Percentiles rank a stretch among this genome's conserved stretches.
phyloP scores from a whole-genome alignment of 2,797 vertebrate genomes.

The Etheostoma nigrum region DNA sequence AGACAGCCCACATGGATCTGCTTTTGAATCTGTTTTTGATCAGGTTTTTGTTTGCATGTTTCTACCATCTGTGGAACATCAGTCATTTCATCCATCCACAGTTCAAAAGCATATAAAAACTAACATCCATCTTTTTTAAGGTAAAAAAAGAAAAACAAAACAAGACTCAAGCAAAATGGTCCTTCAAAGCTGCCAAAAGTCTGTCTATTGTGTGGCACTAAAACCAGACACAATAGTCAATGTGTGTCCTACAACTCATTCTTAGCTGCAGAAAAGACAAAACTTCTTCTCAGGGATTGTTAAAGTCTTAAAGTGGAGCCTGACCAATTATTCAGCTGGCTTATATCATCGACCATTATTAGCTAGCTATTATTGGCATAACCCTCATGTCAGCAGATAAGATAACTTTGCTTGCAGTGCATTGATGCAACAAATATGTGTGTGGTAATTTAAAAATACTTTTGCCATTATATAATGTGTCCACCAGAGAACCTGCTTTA shows the following conservation, averaged over 20 bases:
- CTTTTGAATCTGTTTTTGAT: slow-evolving; percentile 28
- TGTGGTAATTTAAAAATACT: not conserved
- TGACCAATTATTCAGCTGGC: not conserved
- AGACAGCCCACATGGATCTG: slow-evolving; percentile 11
- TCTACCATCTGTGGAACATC: slow-evolving; percentile 43
- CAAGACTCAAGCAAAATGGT: not conserved
- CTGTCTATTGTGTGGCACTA: not conserved
- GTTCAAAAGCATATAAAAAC: slow-evolving; percentile 13
- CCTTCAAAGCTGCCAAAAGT: slow-evolving; percentile 1
- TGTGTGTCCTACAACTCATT: not conserved
- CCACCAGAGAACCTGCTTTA: slow-evolving; percentile 18
- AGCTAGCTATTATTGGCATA: not conserved
- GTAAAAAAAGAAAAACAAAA: not conserved
- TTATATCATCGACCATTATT: not conserved
- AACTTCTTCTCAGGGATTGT: not conserved
- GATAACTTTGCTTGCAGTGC: not conserved
- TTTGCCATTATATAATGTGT: not conserved
- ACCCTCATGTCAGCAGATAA: too few relatives aligned
- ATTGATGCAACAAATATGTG: not conserved
- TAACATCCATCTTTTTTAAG: slow-evolving; percentile 4
- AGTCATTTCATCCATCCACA: slow-evolving; percentile 13
- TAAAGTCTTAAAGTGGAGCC: not conserved
- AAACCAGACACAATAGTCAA: not conserved
- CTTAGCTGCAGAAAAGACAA: not conserved
- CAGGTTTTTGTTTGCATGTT: slow-evolving; percentile 39